Conservation (phyloP, 2,888 invertebrate genomes). For the Ametastegia equiseti region DNA sequence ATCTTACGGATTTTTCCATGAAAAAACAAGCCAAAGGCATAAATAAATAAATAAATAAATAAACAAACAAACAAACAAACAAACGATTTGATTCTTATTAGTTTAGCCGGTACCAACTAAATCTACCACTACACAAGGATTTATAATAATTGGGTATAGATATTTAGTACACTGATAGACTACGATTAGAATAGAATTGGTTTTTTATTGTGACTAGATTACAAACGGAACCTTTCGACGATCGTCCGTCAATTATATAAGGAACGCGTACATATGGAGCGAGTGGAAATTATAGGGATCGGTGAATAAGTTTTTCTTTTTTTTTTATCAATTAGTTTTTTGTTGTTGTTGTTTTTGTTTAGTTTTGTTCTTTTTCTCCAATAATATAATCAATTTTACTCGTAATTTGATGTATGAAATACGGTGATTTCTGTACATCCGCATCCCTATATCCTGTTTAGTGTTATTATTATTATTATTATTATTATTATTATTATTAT, state of each 20-base stretch:
- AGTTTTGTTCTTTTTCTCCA: no score
- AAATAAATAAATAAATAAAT: not conserved
- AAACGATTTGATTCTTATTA: not conserved
- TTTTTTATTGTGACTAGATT: conserved; percentile 76
- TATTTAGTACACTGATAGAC: conserved; percentile 29
- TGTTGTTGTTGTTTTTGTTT: not conserved
- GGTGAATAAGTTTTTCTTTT: not conserved
- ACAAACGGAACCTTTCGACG: conserved; percentile 74
- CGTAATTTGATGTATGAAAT: not conserved
- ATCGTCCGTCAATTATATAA: conserved; percentile 67
- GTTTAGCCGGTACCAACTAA: not conserved
- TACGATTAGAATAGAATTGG: conserved; percentile 73
- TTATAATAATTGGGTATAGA: not conserved
- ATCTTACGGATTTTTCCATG: not conserved
- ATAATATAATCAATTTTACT: not conserved
- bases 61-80: not conserved
- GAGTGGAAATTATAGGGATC: conserved; percentile 60
- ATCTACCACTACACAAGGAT: not conserved
- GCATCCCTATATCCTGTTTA: not conserved
- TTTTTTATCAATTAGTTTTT: not conserved
- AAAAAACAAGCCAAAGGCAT: not conserved
- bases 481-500: no score
- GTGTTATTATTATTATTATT: no score
- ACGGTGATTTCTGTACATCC: not conserved
- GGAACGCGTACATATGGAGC: conserved; percentile 71